A percentile compares a stretch with the other conserved stretches of the same genome.
Conservation (phyloP, 2,797 vertebrate species). For the Trachurus trachurus region DNA sequence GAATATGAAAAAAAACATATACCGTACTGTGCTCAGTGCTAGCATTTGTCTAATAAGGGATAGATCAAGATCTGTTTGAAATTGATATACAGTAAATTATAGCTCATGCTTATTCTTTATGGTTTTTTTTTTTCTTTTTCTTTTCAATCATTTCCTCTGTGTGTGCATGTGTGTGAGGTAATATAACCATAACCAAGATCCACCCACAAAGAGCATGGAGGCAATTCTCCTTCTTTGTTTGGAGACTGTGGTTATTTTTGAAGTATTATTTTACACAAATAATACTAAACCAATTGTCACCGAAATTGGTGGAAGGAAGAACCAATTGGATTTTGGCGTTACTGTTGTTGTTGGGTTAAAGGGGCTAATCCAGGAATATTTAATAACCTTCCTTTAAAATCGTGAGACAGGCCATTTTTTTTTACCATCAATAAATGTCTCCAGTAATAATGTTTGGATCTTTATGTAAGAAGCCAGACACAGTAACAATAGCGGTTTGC, state of each 20-base stretch:
- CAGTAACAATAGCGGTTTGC: too few relatives aligned
- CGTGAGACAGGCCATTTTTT: too few relatives aligned
- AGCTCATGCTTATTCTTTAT: neutral
- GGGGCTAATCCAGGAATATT: too few relatives aligned
- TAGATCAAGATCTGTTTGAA: slow-evolving; percentile 6
- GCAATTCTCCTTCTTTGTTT: neutral
- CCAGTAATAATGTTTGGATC: too few relatives aligned
- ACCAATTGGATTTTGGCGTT: too few relatives aligned
- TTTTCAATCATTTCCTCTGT: neutral
- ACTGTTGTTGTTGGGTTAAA: too few relatives aligned
- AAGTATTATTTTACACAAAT: neutral
- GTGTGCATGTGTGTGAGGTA: neutral
- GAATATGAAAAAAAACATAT: neutral
- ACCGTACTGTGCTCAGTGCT: neutral
- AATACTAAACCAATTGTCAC: too few relatives aligned
- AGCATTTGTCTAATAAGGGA: neutral
- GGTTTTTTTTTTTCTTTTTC: neutral
- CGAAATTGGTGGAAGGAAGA: too few relatives aligned
- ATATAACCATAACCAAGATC: slow-evolving; percentile 8
- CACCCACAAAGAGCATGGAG: slow-evolving; percentile 4
- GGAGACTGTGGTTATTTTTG: neutral
- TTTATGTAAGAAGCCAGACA: too few relatives aligned
- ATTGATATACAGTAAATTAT: neutral
- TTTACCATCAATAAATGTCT: too few relatives aligned
- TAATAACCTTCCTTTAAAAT: too few relatives aligned